A percentile compares a stretch with the other conserved stretches of the same genome.
Conservation (phyloP, 2,797 vertebrate species). For the Dendrocincla fuliginosa region DNA sequence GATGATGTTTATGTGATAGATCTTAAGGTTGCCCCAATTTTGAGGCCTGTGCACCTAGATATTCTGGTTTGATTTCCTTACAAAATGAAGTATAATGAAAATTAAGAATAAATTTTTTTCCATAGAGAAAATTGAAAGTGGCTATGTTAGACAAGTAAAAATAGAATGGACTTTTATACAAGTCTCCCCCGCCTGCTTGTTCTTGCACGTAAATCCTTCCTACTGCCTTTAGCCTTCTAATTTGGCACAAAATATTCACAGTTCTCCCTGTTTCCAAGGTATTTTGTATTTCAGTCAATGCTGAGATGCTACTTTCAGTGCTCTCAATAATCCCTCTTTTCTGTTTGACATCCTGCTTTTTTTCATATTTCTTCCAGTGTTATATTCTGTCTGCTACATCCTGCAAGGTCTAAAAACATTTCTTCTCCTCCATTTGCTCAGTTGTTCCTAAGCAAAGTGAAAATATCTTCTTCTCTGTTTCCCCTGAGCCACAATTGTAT, state of each 20-base stretch:
- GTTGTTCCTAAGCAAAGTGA: neutral
- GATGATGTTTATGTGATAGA: neutral
- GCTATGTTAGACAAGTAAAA: neutral
- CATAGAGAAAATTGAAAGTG: neutral
- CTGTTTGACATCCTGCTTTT: neutral
- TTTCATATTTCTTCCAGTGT: neutral
- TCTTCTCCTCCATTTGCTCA: neutral
- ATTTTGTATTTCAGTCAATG: neutral
- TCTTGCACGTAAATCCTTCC: neutral
- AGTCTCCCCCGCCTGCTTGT: neutral
- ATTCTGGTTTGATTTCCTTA: neutral
- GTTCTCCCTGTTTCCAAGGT: neutral
- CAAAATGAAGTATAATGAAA: neutral
- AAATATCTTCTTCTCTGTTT: neutral
- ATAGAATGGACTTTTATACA: fast-evolving
- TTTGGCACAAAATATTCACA: neutral
- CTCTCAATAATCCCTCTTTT: neutral
- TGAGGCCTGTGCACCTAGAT: neutral
- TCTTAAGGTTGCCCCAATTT: neutral
- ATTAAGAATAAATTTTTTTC: neutral
- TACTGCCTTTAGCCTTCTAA: neutral
- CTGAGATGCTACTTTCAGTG: neutral
- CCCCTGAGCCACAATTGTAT: neutral
- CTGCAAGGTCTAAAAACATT: neutral
- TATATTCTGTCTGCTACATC: neutral